Base-by-base conservation (phyloP, 2,113 vertebrate species). In the Ophiodon elongatus region DNA sequence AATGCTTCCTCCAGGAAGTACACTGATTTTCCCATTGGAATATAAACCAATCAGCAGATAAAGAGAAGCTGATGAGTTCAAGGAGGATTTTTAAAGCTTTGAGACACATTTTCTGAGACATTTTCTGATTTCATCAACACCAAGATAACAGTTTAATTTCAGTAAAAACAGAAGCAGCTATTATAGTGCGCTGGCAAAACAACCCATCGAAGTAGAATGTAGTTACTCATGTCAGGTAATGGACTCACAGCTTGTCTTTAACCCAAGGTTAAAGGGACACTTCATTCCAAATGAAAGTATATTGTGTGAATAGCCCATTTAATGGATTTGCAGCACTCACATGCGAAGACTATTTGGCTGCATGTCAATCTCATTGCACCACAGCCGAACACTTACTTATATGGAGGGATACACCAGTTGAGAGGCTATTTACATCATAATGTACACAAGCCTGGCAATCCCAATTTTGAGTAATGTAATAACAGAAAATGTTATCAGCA, bases 91-190 rank as follows among this genome's bases (percentile, higher is more conserved):
- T 75, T 35, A 83, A 82, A 83, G 73, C 75, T 78, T 65, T 1
- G 25, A 57, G 23, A 57, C 54, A 27, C 81, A 79, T 62, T 21
- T 13, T 17, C 19, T 60, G 43, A 45, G 14, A 47, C 5, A 47
- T 80, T 57, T 43, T 80, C 67, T 8, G 57, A 76, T 56, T 27
- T 86, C 75, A 85, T 80, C 82, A 73, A 76, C 21, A 37, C 63
- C 41, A 59, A 85, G 79, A 87, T 92, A 86, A 89, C 77, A 74
- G 54, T 56, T 23, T 70, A n/a, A 84, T 81, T 79, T 54, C 37
- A 70, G 60, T 71, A 41, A 37, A 78, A 31, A 39, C 66, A 60
- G 41, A 79, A 17, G 19, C 31, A 69, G 47, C 41, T 81, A 68
- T 37, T 75, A 66, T 21, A 70, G 6, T 33, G 25, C 13, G 57